Evolutionary conservation across 2,113 vertebrate species (phyloP).

Genomic region (Gobius niger): DNA sequence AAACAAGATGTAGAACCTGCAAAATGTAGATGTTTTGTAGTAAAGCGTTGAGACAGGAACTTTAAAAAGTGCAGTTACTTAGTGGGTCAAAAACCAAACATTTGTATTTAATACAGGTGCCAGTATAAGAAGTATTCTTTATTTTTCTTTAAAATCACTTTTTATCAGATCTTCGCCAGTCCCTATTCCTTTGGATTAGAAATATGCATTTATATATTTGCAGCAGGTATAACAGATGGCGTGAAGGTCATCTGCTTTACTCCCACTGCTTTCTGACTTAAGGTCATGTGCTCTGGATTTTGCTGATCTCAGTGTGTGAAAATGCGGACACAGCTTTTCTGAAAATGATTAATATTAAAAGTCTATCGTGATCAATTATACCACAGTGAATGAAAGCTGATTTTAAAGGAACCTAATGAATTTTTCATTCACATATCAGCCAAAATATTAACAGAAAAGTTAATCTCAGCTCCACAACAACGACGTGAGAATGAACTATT

Average conservation of each 20-base stretch:
- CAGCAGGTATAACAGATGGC: constrained; percentile 26
- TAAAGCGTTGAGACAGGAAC: neutral
- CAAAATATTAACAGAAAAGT: neutral
- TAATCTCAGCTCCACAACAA: no score
- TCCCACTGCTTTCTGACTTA: constrained; percentile 10
- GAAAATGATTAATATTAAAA: neutral
- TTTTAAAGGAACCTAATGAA: neutral
- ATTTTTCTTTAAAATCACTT: no score
- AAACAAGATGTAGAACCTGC: no score
- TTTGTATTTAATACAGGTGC: no score
- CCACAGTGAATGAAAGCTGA: neutral
- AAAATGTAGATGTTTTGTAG: neutral
- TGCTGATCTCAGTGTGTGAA: constrained; percentile 25
- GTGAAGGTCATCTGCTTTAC: constrained; percentile 16
- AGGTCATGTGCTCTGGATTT: constrained; percentile 13
- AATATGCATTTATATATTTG: neutral
- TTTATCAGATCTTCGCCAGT: no score
- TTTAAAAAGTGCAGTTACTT: neutral
- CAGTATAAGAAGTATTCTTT: no score
- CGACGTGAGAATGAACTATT: no score
- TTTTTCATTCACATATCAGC: neutral
- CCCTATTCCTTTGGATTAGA: no score
- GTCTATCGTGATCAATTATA: neutral
- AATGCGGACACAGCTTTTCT: constrained; percentile 3
- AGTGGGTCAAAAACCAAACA: no score